Percentiles rank a stretch among this genome's conserved stretches.
phyloP scores from a whole-genome alignment of 2,888 invertebrate genomes.

The Strigamia crassipes region DNA sequence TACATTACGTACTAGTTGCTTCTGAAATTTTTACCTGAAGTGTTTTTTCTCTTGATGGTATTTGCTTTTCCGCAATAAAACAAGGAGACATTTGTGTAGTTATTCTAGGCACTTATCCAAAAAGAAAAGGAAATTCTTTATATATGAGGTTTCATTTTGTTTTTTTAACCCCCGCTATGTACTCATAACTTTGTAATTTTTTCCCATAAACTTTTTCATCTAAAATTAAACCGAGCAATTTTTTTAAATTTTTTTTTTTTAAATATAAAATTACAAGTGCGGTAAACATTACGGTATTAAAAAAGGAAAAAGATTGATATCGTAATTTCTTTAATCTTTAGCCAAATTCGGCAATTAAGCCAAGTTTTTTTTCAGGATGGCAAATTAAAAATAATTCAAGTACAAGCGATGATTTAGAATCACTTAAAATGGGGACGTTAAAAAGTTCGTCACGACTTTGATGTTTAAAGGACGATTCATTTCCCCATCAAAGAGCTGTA shows the following conservation, averaged over 20 bases:
- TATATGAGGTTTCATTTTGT: slow-evolving; percentile 16
- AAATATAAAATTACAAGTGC: neutral
- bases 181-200: slow-evolving; percentile 22
- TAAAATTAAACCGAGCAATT: neutral
- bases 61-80: slow-evolving; percentile 13
- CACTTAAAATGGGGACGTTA: neutral
- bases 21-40: neutral
- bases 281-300: neutral
- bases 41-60: neutral
- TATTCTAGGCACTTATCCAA: slow-evolving; percentile 42
- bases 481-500: slow-evolving; percentile 18
- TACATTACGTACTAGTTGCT: neutral
- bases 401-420: neutral
- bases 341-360: neutral
- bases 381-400: slow-evolving; percentile 13
- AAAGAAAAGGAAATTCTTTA: slow-evolving; percentile 1
- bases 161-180: slow-evolving; percentile 11
- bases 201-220: neutral
- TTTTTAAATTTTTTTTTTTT: no score
- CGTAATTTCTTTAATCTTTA: neutral
- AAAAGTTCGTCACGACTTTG: neutral
- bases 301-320: neutral
- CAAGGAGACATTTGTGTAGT: slow-evolving; percentile 16
- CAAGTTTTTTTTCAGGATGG: neutral
- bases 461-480: slow-evolving; percentile 14